Conservation (phyloP, 2,113 vertebrate genomes). For the Chaenocephalus aceratus region DNA sequence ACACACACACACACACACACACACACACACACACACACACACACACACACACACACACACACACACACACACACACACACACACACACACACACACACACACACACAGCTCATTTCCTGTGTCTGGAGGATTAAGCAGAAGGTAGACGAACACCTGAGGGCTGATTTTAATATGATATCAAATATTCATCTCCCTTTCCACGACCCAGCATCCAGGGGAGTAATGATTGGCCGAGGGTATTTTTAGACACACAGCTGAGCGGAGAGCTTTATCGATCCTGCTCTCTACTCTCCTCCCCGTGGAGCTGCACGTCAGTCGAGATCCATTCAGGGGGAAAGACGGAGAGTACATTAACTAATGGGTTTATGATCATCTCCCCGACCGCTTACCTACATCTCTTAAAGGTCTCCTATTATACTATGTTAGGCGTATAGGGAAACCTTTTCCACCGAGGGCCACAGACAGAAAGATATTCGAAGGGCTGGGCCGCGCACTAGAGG, state of each 20-base stretch:
- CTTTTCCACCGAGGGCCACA: no score
- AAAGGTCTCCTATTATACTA: no score
- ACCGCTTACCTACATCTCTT: neutral
- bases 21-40: no score
- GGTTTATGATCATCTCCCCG: neutral
- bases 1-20: no score
- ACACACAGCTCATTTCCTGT: conserved; percentile 68
- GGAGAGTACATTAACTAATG: neutral
- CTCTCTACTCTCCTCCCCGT: conserved; percentile 2
- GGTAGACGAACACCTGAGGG: conserved; percentile 54
- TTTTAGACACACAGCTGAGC: conserved; percentile 41
- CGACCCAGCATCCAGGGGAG: conserved; percentile 50
- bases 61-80: no score
- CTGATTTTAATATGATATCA: conserved; percentile 58
- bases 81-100: no score
- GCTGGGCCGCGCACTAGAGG: no score
- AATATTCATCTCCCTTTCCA: conserved; percentile 68
- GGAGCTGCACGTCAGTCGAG: neutral
- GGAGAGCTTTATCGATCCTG: conserved; percentile 34
- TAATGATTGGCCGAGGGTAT: conserved; percentile 47
- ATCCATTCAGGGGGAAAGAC: neutral
- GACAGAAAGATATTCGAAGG: no score
- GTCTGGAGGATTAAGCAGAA: conserved; percentile 35
- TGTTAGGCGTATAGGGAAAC: no score
- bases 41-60: no score